Percentiles rank a stretch among this genome's conserved stretches.
Conservation (phyloP, 2,797 vertebrate species). For the Pempheris klunzingeri region DNA sequence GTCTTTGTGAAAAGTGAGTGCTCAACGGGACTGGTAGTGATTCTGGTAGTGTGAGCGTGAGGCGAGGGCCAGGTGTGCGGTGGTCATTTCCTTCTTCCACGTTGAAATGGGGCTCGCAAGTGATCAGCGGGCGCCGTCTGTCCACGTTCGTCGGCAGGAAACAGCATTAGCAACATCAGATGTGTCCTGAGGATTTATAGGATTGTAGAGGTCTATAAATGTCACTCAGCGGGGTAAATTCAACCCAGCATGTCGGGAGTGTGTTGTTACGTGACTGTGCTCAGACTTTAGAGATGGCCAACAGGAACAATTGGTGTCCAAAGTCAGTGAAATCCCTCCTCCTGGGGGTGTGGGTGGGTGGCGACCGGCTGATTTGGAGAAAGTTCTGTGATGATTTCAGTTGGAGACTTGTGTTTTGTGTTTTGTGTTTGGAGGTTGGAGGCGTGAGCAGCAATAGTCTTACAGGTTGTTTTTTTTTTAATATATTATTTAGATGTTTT, state of each 20-base stretch:
- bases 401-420: background rate
- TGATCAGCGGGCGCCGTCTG: slow-evolving; percentile 16
- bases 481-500: slow-evolving; percentile 37
- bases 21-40: slow-evolving; percentile 42
- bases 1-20: slow-evolving; percentile 63
- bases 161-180: slow-evolving; percentile 62
- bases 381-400: background rate
- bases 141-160: slow-evolving; percentile 63
- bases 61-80: slow-evolving; percentile 1
- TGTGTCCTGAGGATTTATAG: slow-evolving; percentile 66
- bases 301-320: slow-evolving; percentile 7
- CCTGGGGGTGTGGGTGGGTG: slow-evolving; percentile 5
- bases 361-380: slow-evolving; percentile 20
- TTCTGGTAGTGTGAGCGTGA: slow-evolving; percentile 34
- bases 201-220: slow-evolving; percentile 29
- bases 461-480: slow-evolving; percentile 13
- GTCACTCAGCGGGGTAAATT: slow-evolving; percentile 26
- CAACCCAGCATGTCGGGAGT: slow-evolving; percentile 9
- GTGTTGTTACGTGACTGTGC: slow-evolving; percentile 48
- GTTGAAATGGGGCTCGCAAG: slow-evolving; percentile 30
- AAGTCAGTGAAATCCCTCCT: background rate
- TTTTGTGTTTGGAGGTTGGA: slow-evolving; percentile 24
- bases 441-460: slow-evolving; percentile 52
- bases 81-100: slow-evolving; percentile 9
- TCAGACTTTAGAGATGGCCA: slow-evolving; percentile 44